A percentile compares a stretch with the other conserved stretches of the same genome.
Conservation (phyloP, 2,113 vertebrate species). For the Crotophaga sulcirostris region DNA sequence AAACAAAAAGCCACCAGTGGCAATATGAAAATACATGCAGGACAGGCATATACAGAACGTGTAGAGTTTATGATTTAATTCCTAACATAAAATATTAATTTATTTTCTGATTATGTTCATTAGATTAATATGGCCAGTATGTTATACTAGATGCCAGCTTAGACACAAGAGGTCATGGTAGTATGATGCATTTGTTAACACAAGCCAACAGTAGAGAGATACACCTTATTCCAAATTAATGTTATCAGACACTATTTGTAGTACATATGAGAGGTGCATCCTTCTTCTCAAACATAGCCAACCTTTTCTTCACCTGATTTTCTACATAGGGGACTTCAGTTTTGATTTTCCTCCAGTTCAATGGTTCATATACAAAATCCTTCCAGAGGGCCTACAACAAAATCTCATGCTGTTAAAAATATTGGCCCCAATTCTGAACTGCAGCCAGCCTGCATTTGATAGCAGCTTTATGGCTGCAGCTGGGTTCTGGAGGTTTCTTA, state of each 20-base stretch:
- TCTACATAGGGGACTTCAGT: background rate
- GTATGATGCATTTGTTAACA: background rate
- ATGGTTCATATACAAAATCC: background rate
- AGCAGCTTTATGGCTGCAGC: slow-evolving; percentile 23
- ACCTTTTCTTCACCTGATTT: background rate
- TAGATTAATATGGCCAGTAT: background rate
- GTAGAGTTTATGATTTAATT: background rate
- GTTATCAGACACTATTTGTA: background rate
- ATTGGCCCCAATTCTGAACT: background rate
- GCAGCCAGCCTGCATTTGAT: background rate
- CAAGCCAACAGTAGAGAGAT: background rate
- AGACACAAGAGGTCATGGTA: background rate
- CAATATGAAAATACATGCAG: background rate
- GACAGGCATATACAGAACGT: background rate
- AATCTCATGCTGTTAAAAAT: slow-evolving; percentile 31
- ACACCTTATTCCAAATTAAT: background rate
- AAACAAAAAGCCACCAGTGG: slow-evolving; percentile 25
- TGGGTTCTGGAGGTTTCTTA: slow-evolving; percentile 19
- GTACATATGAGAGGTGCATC: background rate
- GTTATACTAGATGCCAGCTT: background rate
- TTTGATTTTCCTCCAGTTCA: slow-evolving; percentile 3
- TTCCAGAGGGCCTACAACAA: slow-evolving; percentile 15
- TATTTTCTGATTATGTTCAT: background rate
- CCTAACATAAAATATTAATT: background rate
- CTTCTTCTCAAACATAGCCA: background rate